A percentile compares a stretch with the other conserved stretches of the same genome.
phyloP scores from a whole-genome alignment of 2,797 vertebrate genomes.

The Hyperoplus immaculatus region DNA sequence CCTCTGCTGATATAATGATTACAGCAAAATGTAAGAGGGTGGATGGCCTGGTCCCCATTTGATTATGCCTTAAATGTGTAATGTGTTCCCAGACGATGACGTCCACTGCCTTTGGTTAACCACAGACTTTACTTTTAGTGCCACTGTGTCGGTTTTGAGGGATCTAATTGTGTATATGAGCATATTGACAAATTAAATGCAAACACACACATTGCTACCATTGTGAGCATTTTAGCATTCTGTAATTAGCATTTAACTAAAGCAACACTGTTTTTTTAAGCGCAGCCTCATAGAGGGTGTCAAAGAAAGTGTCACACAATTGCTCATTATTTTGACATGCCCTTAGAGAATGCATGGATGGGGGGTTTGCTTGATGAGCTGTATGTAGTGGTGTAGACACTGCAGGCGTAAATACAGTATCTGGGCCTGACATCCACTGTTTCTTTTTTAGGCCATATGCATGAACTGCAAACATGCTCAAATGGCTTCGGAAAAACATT shows the following conservation, averaged over 20 bases:
- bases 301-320: neutral
- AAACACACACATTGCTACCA: neutral
- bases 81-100: neutral
- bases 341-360: neutral
- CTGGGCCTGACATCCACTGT: neutral
- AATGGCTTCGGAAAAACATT: neutral
- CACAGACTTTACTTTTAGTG: neutral
- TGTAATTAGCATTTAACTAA: neutral
- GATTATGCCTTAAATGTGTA: neutral
- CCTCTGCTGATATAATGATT: neutral
- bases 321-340: neutral
- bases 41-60: neutral
- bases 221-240: neutral
- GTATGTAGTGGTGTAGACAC: neutral
- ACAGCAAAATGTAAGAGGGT: neutral
- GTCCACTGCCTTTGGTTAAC: neutral
- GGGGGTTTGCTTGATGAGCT: neutral
- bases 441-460: neutral
- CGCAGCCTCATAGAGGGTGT: neutral
- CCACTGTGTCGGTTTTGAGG: neutral
- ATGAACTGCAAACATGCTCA: constrained; percentile 16
- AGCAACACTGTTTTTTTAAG: neutral
- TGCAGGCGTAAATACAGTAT: constrained; percentile 6
- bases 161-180: neutral
- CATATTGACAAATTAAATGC: neutral